Evolutionary conservation across 2,797 vertebrate species (phyloP).

Genomic region (Pangasius mekongensis): DNA sequence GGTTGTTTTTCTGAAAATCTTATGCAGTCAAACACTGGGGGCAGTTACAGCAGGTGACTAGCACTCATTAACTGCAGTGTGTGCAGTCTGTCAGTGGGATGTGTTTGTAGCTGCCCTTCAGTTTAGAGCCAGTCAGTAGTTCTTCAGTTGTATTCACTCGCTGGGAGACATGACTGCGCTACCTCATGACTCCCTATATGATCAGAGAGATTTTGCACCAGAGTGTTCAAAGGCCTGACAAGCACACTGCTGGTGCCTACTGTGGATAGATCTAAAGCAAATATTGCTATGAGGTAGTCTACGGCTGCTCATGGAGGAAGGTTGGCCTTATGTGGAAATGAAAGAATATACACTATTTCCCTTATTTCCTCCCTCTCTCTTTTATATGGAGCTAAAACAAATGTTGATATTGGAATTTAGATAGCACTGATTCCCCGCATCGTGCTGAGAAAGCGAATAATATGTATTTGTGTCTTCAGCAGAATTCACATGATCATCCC

Average conservation of each 20-base stretch:
- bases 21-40: conserved; percentile 25
- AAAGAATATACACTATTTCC: conserved; percentile 64
- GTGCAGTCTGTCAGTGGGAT: conserved; percentile 30
- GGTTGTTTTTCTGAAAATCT: conserved; percentile 33
- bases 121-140: conserved; percentile 41
- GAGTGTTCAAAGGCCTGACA: conserved; percentile 59
- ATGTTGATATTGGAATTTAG: conserved; percentile 63
- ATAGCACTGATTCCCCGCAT: conserved; percentile 50
- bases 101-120: conserved; percentile 45
- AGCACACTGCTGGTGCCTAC: conserved; percentile 42
- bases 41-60: conserved; percentile 42
- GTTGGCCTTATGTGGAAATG: conserved; percentile 53
- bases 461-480: conserved; percentile 56
- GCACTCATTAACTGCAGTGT: conserved; percentile 25
- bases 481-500: conserved; percentile 46
- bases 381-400: conserved; percentile 61
- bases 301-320: conserved; percentile 46
- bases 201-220: conserved; percentile 59
- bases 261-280: conserved; percentile 60
- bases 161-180: conserved; percentile 42
- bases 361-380: conserved; percentile 57
- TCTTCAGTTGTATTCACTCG: conserved; percentile 48
- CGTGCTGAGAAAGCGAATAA: conserved; percentile 59
- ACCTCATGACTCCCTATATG: conserved; percentile 49
- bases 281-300: conserved; percentile 59